phyloP scores from a whole-genome alignment of 2,797 vertebrate species.

The Sebastes taczanowskii region DNA sequence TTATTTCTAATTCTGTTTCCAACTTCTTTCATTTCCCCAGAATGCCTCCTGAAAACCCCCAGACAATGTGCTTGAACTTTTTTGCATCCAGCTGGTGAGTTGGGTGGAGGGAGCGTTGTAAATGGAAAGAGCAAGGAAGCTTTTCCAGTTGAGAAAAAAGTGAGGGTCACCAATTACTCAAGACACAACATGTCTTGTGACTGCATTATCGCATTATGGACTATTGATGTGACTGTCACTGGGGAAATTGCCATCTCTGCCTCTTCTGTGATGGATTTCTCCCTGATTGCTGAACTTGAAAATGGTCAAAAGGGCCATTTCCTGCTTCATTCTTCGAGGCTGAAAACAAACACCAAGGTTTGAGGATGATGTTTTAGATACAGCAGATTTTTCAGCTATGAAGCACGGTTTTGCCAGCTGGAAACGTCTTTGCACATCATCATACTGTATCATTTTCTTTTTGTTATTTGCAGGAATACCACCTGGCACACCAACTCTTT shows the following conservation, averaged over 20 bases:
- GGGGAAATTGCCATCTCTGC: conserved; percentile 41
- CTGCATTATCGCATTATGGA: conserved; percentile 52
- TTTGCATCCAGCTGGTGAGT: conserved; percentile 4
- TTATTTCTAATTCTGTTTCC: not conserved
- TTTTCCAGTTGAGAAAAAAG: conserved; percentile 34
- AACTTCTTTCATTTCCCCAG: not conserved
- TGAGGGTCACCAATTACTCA: conserved; percentile 39
- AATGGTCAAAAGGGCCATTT: conserved; percentile 18
- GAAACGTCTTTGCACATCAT: not conserved
- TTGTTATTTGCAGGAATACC: not conserved
- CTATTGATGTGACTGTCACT: conserved; percentile 42
- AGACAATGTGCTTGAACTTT: not conserved
- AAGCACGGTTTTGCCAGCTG: not conserved
- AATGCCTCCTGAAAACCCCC: not conserved
- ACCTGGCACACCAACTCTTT: not conserved
- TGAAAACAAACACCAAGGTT: conserved; percentile 2
- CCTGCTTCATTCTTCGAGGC: conserved; percentile 9
- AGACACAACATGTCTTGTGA: conserved; percentile 37
- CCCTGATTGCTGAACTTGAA: conserved; percentile 32
- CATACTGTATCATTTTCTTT: not conserved
- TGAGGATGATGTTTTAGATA: not conserved
- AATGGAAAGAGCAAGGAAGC: not conserved
- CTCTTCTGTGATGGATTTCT: conserved; percentile 41
- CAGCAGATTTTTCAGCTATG: not conserved
- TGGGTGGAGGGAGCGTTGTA: not conserved